Conservation (phyloP, 2,888 invertebrate species). For the Allolobophora icterica region DNA sequence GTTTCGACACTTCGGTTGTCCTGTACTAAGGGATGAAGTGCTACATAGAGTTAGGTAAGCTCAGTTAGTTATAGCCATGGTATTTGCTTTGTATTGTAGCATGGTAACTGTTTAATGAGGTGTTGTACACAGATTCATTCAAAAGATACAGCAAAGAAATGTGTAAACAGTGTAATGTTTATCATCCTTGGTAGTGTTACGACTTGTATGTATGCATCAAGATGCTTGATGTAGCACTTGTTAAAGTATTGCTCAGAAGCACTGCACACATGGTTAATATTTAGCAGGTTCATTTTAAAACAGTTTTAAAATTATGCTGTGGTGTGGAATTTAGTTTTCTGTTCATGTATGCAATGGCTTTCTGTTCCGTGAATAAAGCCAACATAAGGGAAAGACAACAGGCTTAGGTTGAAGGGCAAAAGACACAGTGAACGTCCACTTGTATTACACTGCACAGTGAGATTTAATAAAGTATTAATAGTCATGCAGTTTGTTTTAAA, state of each 20-base stretch:
- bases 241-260: too few relatives aligned
- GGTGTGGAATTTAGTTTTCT: too few relatives aligned
- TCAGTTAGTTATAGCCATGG: neutral
- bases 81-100: neutral
- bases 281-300: too few relatives aligned
- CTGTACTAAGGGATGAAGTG: slow-evolving; percentile 47
- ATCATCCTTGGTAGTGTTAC: too few relatives aligned
- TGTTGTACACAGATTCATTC: too few relatives aligned
- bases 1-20: slow-evolving; percentile 52
- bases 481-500: slow-evolving; percentile 26
- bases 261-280: too few relatives aligned
- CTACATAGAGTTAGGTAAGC: slow-evolving; percentile 53
- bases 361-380: neutral
- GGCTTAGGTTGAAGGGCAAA: neutral
- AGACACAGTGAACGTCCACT: neutral
- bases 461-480: neutral
- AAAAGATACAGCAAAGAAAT: too few relatives aligned
- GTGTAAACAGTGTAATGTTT: too few relatives aligned
- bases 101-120: neutral
- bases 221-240: too few relatives aligned
- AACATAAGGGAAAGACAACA: neutral
- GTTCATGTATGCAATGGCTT: too few relatives aligned
- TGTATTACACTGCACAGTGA: neutral
- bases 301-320: too few relatives aligned
- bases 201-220: too few relatives aligned